Conservation (phyloP, 2,888 invertebrate species). For the Apamea epomidion region DNA sequence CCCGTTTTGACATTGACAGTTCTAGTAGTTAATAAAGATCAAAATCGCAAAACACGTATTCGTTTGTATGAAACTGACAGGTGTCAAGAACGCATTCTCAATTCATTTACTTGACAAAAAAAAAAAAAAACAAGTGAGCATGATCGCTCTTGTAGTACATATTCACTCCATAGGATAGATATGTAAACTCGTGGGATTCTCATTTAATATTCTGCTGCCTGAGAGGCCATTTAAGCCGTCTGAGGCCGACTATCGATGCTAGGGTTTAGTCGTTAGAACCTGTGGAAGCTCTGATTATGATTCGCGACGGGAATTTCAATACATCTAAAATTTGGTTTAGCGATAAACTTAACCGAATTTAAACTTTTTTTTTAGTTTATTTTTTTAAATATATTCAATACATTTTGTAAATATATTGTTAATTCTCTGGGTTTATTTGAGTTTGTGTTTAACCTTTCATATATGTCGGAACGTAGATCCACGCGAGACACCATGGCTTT, state of each 20-base stretch:
- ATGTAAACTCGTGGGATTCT: conserved; percentile 42
- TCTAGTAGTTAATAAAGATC: no score
- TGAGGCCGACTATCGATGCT: conserved; percentile 55
- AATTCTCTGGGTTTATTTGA: background rate
- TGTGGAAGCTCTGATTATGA: conserved; percentile 39
- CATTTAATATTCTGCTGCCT: conserved; percentile 61
- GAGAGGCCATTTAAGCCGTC: conserved; percentile 54
- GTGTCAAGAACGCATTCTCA: no score
- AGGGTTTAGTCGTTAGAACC: conserved; percentile 53
- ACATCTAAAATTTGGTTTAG: conserved; percentile 27
- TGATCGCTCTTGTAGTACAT: background rate
- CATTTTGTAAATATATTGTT: background rate
- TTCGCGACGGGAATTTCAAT: conserved; percentile 34
- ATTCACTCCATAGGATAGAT: conserved; percentile 15
- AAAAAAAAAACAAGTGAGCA: background rate
- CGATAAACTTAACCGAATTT: conserved; percentile 1
- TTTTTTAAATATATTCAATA: background rate
- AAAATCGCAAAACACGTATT: no score
- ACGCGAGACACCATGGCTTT: no score
- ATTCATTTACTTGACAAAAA: background rate
- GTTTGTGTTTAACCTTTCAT: background rate
- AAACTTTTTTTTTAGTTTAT: background rate
- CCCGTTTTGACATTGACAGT: no score
- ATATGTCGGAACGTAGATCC: no score
- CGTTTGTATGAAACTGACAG: no score